These are phyloP conservation scores for Idaea dimidiata DNA, from an alignment of 2,888 invertebrate species.

Conservation along the genomic window DNA sequence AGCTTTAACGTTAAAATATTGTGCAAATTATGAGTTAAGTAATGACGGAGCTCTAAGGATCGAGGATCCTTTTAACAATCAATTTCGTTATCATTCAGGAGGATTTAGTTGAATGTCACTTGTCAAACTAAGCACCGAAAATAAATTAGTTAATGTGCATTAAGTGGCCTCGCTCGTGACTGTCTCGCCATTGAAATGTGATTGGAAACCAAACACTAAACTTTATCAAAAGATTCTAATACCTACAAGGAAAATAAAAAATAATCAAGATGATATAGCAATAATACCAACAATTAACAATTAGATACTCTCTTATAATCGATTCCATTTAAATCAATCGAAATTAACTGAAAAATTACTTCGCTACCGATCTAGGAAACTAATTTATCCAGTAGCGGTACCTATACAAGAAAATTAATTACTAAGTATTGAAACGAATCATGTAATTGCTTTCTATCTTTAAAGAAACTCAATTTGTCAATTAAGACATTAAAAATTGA, in stretches of 20 bases:
- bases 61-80: conserved; percentile 44
- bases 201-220: conserved; percentile 46
- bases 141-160: conserved; percentile 68
- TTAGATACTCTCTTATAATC: conserved; percentile 56
- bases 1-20: conserved; percentile 26
- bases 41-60: conserved; percentile 28
- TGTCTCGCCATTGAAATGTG: conserved; percentile 57
- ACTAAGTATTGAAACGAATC: conserved; percentile 43
- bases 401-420: conserved; percentile 42
- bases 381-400: conserved; percentile 44
- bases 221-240: conserved; percentile 58
- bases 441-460: conserved; percentile 46
- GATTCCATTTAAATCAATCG: conserved; percentile 35
- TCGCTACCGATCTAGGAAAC: conserved; percentile 36
- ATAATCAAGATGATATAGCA: conserved; percentile 63
- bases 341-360: conserved; percentile 32
- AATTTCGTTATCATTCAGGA: conserved; percentile 42
- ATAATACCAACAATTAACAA: conserved; percentile 50
- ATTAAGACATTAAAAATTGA: conserved; percentile 59
- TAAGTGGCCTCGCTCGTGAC: conserved; percentile 74
- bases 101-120: conserved; percentile 50
- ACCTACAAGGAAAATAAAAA: conserved; percentile 33
- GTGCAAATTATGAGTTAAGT: conserved; percentile 18
- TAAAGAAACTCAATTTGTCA: conserved; percentile 54
- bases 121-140: conserved; percentile 62